Conservation (phyloP, 2,888 invertebrate species). For the Gymnosoma rotundatum region DNA sequence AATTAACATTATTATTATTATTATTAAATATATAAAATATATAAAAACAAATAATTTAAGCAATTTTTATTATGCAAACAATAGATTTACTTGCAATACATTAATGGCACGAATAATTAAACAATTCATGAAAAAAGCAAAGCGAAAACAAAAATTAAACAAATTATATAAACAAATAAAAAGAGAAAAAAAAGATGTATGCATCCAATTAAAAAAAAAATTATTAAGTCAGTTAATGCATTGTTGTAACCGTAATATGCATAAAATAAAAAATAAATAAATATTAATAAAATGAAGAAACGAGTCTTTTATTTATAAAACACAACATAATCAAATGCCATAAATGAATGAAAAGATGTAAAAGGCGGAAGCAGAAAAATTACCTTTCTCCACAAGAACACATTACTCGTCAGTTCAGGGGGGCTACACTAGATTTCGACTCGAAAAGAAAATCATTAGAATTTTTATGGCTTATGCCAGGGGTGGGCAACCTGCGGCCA, state of each 20-base stretch:
- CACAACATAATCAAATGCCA: not conserved
- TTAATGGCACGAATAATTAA: constrained; percentile 63
- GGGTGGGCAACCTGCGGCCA: too few species aligned
- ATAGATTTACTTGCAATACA: constrained; percentile 61
- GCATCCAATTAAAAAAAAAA: constrained; percentile 55
- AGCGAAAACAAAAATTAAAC: not conserved
- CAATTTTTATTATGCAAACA: constrained; percentile 62
- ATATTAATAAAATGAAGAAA: constrained; percentile 63
- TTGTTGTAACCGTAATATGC: constrained; percentile 68
- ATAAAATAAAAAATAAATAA: constrained; percentile 60
- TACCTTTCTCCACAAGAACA: too few species aligned
- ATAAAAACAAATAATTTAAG: constrained; percentile 58
- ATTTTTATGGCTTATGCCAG: too few species aligned
- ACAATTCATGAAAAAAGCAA: constrained; percentile 27
- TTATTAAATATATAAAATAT: not conserved
- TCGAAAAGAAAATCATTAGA: too few species aligned
- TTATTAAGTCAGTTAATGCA: constrained; percentile 69
- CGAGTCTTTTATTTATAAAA: not conserved
- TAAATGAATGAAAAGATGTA: too few species aligned
- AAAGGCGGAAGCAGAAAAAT: too few species aligned
- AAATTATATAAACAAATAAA: constrained; percentile 22
- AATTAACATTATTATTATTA: constrained; percentile 36
- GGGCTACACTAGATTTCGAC: too few species aligned
- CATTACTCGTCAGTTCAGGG: too few species aligned
- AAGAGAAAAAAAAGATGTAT: constrained; percentile 28